phyloP scores from a whole-genome alignment of 2,888 invertebrate genomes.

The Standfussiana lucernea region DNA sequence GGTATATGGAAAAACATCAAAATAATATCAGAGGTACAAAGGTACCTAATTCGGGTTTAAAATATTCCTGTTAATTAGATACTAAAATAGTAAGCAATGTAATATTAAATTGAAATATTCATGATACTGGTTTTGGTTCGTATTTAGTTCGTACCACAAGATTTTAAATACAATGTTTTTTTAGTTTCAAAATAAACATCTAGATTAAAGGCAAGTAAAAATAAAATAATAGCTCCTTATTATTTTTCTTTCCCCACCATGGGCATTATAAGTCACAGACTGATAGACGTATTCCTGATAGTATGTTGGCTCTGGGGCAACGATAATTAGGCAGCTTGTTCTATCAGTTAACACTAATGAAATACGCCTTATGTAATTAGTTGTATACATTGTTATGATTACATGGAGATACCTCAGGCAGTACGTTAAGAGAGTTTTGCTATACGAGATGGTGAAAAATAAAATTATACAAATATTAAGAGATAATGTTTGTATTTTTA shows the following conservation, averaged over 20 bases:
- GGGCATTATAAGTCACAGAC: background rate
- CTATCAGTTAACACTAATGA: conserved; percentile 5
- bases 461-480: background rate
- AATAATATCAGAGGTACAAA: background rate
- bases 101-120: background rate
- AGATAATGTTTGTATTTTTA: background rate
- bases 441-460: background rate
- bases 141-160: too few species aligned
- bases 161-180: background rate
- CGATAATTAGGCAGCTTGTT: conserved; percentile 41
- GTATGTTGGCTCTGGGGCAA: background rate
- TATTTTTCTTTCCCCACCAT: background rate
- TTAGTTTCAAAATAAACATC: background rate
- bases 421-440: background rate
- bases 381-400: background rate
- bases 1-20: background rate
- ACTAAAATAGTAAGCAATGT: background rate
- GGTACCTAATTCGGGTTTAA: background rate
- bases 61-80: background rate
- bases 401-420: background rate
- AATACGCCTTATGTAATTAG: background rate
- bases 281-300: background rate
- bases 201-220: background rate
- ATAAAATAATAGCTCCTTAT: background rate
- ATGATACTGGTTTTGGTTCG: too few species aligned